Percentiles rank a stretch among this genome's conserved stretches.
Conservation (phyloP, 2,888 invertebrate species). For the Sialis fuliginosa region DNA sequence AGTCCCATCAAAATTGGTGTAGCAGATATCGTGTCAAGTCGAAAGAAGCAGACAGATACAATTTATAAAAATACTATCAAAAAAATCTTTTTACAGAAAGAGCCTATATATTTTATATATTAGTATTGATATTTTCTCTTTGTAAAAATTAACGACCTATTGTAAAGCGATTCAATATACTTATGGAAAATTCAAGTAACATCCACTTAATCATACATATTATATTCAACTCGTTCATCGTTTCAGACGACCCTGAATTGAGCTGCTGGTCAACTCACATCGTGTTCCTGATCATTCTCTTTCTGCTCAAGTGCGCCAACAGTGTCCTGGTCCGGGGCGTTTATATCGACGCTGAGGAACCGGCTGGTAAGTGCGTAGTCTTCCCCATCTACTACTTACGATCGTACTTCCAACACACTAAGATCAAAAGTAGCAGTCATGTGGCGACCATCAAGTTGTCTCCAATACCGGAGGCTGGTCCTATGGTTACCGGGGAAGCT, state of each 20-base stretch:
- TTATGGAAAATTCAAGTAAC: no score
- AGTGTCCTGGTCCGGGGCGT: conserved; percentile 74
- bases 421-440: conserved; percentile 32
- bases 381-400: conserved; percentile 72
- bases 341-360: conserved; percentile 73
- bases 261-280: conserved; percentile 71
- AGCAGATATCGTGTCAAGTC: no score
- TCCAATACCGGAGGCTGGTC: conserved; percentile 4
- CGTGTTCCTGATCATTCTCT: conserved; percentile 52
- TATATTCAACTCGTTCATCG: background rate
- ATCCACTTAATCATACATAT: no score
- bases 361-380: conserved; percentile 63
- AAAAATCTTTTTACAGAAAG: background rate
- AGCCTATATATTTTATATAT: background rate
- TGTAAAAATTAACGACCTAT: no score
- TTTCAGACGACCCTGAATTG: conserved; percentile 47
- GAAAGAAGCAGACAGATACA: no score
- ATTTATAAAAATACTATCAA: no score
- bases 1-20: no score
- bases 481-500: background rate
- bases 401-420: conserved; percentile 52
- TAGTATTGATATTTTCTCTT: background rate
- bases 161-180: no score
- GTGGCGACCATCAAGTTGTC: conserved; percentile 12
- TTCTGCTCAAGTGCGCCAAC: conserved; percentile 71